These are phyloP conservation scores for Pemphigus obesinymphae DNA, from an alignment of 1,140 invertebrate genomes.

Conservation along the genomic window DNA sequence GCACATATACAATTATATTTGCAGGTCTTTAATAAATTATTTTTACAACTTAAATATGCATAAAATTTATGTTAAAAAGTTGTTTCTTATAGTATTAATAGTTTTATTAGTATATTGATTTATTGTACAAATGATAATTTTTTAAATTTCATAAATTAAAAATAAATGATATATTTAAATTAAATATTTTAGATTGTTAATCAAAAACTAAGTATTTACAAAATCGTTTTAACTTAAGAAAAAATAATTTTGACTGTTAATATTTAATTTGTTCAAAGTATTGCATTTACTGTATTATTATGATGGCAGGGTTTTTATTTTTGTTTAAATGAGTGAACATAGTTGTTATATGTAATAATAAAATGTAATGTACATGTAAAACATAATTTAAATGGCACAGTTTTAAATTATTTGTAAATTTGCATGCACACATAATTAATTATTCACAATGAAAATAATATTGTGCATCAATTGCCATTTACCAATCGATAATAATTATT, in stretches of 20 bases:
- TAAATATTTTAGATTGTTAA: not conserved
- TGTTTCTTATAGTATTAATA: not conserved
- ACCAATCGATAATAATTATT: not conserved
- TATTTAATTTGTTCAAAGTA: not conserved
- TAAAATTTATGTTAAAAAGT: too few relatives aligned
- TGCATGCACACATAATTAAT: not conserved
- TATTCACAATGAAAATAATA: not conserved
- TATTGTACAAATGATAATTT: not conserved
- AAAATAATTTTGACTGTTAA: not conserved
- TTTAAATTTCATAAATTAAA: not conserved
- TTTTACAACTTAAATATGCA: too few relatives aligned
- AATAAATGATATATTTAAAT: not conserved
- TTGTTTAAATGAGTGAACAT: not conserved
- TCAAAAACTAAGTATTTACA: not conserved
- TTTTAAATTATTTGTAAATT: not conserved
- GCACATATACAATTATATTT: too few relatives aligned
- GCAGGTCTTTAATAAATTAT: too few relatives aligned
- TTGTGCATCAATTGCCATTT: too few relatives aligned
- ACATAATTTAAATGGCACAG: not conserved
- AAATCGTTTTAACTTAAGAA: not conserved
- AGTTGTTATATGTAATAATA: not conserved
- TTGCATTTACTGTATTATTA: not conserved
- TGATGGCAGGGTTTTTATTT: not conserved
- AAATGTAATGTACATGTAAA: not conserved
- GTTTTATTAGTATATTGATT: not conserved